Evolutionary conservation across 1,140 invertebrate species (phyloP), one percentile per base, ranked within the genome.

Genomic region (Nymphalis io): DNA sequence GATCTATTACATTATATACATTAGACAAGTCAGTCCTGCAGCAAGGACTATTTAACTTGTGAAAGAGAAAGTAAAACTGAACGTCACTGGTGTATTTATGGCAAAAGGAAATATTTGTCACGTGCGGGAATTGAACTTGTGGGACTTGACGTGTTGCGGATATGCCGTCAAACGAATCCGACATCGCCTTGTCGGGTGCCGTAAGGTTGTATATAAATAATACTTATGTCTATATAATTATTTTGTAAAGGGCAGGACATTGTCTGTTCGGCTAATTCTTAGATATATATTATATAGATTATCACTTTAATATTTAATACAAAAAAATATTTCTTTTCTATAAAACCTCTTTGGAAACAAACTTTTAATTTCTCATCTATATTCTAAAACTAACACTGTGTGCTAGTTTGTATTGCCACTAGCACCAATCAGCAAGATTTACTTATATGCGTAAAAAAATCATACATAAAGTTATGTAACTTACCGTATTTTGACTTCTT

Each of bases 401-500:
- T 33, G 10, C 27, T 8, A 33, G 27, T 33, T 33, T 33, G 1
- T 33, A 27, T 27, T 27, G 23, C 5, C 23, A 27, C 23, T 5
- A 27, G 23, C 3, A 27, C 3, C 23, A 3, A 27, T 27, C 23
- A 33, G 27, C 5, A 8, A 8, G 10, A 33, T n/a, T n/a, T n/a
- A n/a, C n/a, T n/a, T n/a, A n/a, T n/a, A n/a, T n/a, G n/a, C n/a
- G n/a, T n/a, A n/a, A n/a, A n/a, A n/a, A n/a, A n/a, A n/a, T n/a
- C n/a, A n/a, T 15, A 42, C 39, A 3, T 40, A 42, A 42, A 42
- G 13, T 42, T 44, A 44, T 20, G 2, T 42, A n/a, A 33, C 94
- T 94, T 90, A 98, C 97, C 97, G 96, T 91, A 98, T 98, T 94
- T 97, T 98, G 75, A 99, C 97, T 93, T 99, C 98, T 90, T 98